Evolutionary conservation across 2,888 invertebrate species (phyloP).

Genomic region (Polia nebulosa): DNA sequence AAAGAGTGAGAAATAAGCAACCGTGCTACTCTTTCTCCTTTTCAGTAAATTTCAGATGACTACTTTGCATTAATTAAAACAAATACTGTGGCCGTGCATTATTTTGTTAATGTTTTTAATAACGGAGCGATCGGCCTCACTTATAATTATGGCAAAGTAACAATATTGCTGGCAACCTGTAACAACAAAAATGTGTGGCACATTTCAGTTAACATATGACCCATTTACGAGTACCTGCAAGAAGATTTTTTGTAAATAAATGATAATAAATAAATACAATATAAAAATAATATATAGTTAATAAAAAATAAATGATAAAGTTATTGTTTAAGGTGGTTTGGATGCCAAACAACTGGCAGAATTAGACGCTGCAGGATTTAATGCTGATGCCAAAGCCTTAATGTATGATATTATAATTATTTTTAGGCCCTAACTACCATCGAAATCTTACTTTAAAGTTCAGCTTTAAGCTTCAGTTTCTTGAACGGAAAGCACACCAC

Average conservation of each 20-base stretch:
- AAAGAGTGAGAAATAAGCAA: background rate
- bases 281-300: background rate
- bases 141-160: background rate
- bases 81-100: background rate
- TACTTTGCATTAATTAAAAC: background rate
- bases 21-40: too few relatives aligned
- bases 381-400: constrained; percentile 35
- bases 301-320: background rate
- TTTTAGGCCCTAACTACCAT: background rate
- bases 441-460: background rate
- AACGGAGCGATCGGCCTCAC: background rate
- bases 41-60: too few relatives aligned
- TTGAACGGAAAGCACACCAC: background rate
- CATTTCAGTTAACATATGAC: too few relatives aligned
- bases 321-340: constrained; percentile 72
- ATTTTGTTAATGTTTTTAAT: background rate
- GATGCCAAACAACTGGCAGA: constrained; percentile 70
- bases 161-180: background rate
- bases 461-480: background rate
- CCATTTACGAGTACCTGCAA: background rate
- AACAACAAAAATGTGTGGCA: too few relatives aligned
- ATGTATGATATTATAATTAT: constrained; percentile 22
- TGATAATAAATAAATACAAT: too few relatives aligned
- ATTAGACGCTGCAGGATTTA: constrained; percentile 55
- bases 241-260: too few relatives aligned